A percentile compares a stretch with the other conserved stretches of the same genome.
Conservation (phyloP, 2,888 invertebrate species). For the Troglohyphantes excavatus region DNA sequence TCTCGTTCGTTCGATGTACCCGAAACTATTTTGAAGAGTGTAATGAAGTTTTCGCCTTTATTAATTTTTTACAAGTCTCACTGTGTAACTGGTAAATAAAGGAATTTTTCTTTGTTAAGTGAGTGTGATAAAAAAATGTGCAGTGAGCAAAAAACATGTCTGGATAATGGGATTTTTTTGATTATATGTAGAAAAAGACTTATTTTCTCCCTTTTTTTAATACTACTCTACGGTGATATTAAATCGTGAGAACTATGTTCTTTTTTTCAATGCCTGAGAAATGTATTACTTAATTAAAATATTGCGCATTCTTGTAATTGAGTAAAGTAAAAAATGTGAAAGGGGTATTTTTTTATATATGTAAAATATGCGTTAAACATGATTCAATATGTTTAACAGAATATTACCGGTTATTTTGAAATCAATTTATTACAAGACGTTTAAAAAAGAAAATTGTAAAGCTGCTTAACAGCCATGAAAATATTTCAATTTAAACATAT, state of each 20-base stretch:
- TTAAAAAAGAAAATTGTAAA: no score
- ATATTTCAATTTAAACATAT: no score
- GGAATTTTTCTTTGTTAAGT: constrained; percentile 6
- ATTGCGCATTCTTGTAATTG: neutral
- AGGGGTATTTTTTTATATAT: no score
- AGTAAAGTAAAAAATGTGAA: neutral
- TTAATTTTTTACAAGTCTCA: constrained; percentile 2
- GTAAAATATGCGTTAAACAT: no score
- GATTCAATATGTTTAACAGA: no score
- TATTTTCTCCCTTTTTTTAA: neutral
- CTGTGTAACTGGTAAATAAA: neutral
- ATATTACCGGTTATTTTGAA: no score
- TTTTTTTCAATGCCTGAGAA: neutral
- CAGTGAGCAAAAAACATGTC: neutral
- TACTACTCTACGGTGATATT: neutral
- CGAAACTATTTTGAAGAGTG: neutral
- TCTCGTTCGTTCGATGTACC: neutral
- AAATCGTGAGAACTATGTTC: neutral
- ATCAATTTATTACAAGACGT: no score
- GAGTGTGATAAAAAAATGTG: neutral
- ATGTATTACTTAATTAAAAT: constrained; percentile 11
- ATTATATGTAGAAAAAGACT: neutral
- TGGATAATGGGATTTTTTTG: neutral
- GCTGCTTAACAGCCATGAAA: no score
- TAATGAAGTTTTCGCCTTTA: constrained; percentile 6